Conservation (phyloP, 2,888 invertebrate genomes). For the Zeuzera pyrina region DNA sequence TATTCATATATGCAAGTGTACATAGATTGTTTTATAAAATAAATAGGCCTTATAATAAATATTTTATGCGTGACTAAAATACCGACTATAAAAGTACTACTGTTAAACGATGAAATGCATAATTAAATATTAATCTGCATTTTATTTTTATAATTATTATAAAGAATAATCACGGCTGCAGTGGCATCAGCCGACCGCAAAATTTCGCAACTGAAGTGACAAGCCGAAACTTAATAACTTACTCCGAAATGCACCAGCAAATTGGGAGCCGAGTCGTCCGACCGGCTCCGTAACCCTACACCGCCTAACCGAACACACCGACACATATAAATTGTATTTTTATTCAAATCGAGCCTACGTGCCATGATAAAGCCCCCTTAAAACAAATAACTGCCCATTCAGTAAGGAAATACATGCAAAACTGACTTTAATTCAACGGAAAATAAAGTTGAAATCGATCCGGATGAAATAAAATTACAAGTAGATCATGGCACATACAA, state of each 20-base stretch:
- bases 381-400: constrained; percentile 63
- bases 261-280: constrained; percentile 58
- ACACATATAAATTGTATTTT: constrained; percentile 73
- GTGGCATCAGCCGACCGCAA: constrained; percentile 44
- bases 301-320: constrained; percentile 57
- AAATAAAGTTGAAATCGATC: constrained; percentile 31
- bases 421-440: constrained; percentile 26
- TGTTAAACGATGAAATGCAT: constrained; percentile 13
- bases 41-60: no score
- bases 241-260: constrained; percentile 69
- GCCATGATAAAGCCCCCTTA: constrained; percentile 63
- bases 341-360: constrained; percentile 70
- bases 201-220: constrained; percentile 69
- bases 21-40: no score
- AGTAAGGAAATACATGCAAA: constrained; percentile 27
- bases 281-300: constrained; percentile 68
- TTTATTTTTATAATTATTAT: constrained; percentile 1
- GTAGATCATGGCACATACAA: constrained; percentile 30
- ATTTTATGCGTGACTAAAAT: no score
- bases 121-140: no score
- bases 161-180: no score
- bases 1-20: no score
- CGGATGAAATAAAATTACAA: constrained; percentile 8
- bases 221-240: constrained; percentile 72
- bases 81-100: no score